Evolutionary conservation across 2,888 invertebrate genomes (phyloP).

Genomic region (Hymenopus coronatus): DNA sequence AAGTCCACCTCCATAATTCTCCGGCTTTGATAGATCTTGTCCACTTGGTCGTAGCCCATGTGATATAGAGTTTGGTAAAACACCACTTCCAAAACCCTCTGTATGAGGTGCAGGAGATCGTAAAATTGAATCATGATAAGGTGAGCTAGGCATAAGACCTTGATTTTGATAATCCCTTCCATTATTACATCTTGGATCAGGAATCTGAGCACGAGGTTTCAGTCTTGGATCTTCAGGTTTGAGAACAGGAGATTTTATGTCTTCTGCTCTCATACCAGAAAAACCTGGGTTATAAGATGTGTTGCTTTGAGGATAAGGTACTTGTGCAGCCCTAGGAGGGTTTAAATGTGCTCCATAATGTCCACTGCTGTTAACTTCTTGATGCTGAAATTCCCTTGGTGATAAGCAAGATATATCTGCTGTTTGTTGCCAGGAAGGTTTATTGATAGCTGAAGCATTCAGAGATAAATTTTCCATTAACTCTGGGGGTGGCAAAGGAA

Average conservation of each 20-base stretch:
- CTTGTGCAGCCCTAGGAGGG: background rate
- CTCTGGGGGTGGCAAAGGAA: slow-evolving; percentile 27
- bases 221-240: slow-evolving; percentile 1
- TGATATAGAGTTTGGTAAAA: background rate
- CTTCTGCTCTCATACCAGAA: background rate
- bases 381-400: background rate
- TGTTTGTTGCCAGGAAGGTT: background rate
- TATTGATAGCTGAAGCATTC: background rate
- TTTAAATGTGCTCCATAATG: background rate
- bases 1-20: background rate
- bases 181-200: background rate
- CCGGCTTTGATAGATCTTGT: background rate
- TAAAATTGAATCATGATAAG: background rate
- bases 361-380: background rate
- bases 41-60: background rate
- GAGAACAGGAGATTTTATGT: background rate
- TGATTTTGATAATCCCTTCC: background rate
- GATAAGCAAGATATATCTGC: background rate
- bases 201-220: background rate
- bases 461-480: background rate
- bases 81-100: background rate
- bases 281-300: background rate
- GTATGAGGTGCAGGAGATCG: background rate
- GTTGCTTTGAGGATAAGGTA: background rate
- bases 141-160: background rate